phyloP scores from a whole-genome alignment of 1,140 invertebrate genomes.

The Cryptotermes secundus region DNA sequence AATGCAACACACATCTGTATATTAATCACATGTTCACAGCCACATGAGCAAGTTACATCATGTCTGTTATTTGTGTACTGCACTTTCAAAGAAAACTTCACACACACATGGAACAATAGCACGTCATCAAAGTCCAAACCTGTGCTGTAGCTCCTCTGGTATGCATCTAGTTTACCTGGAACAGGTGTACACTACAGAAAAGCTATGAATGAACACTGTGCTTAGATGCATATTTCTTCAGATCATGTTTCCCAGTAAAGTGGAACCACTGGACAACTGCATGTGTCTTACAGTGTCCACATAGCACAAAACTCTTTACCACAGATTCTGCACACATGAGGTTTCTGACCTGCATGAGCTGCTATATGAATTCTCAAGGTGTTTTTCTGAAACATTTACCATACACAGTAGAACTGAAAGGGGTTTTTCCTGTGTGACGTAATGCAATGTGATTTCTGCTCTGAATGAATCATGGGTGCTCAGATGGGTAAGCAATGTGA shows the following conservation, averaged over 20 bases:
- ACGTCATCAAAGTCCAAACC: no score
- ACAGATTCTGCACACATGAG: constrained; percentile 10
- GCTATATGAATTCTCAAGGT: constrained; percentile 12
- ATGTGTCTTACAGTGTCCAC: constrained; percentile 20
- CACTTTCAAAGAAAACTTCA: no score
- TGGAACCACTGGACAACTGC: constrained; percentile 15
- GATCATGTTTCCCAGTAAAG: constrained; percentile 11
- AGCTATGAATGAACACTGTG: background rate
- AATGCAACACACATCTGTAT: no score
- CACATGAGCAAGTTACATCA: no score
- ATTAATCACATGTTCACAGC: no score
- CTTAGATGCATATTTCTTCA: background rate
- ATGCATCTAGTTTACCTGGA: no score
- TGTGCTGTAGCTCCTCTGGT: no score
- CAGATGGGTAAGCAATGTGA: background rate
- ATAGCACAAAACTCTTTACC: background rate
- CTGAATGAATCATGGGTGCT: constrained; percentile 10
- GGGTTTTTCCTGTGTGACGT: constrained; percentile 24
- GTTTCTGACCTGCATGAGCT: constrained; percentile 23
- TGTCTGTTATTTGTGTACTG: no score
- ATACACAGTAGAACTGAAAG: constrained; percentile 21
- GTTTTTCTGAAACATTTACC: constrained; percentile 8
- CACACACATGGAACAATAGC: no score
- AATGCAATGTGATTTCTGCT: constrained; percentile 22
- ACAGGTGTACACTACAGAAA: no score